These are phyloP conservation scores for Brachypalpus laphriformis DNA, from an alignment of 2,888 invertebrate species.

Conservation along the genomic window DNA sequence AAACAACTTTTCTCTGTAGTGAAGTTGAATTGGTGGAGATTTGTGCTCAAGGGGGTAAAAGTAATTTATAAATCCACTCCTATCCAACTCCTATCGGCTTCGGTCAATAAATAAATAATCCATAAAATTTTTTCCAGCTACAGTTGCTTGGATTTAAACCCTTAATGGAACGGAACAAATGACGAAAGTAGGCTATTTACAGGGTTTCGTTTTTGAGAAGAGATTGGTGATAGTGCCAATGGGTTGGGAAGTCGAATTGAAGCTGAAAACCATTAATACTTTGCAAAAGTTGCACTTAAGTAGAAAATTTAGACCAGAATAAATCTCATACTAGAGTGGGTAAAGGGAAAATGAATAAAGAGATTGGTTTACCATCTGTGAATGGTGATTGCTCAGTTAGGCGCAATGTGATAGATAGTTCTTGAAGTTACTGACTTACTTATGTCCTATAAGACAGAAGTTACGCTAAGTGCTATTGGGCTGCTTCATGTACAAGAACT, in stretches of 20 bases:
- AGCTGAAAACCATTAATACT: background rate
- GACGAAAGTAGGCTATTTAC: constrained; percentile 10
- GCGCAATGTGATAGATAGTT: too few species aligned
- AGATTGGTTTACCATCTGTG: too few species aligned
- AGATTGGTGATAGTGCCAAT: background rate
- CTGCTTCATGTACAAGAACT: too few species aligned
- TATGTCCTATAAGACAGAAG: too few species aligned
- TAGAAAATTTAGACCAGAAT: background rate
- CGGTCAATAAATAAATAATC: constrained; percentile 36
- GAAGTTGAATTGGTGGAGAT: constrained; percentile 13
- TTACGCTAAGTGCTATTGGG: too few species aligned
- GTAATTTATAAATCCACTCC: constrained; percentile 42
- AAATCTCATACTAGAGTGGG: background rate
- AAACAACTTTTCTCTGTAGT: background rate
- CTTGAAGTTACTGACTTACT: too few species aligned
- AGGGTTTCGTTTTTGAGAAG: background rate
- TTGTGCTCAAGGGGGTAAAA: constrained; percentile 36
- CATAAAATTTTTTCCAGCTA: background rate
- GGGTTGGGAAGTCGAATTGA: background rate
- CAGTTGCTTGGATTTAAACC: constrained; percentile 3
- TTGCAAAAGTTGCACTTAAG: background rate
- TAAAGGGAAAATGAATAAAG: too few species aligned
- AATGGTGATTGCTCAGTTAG: too few species aligned
- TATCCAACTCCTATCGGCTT: constrained; percentile 11
- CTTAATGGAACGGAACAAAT: constrained; percentile 27